Evolutionary conservation across 1,140 invertebrate genomes (phyloP).

Genomic region (Dendrolimus punctatus): DNA sequence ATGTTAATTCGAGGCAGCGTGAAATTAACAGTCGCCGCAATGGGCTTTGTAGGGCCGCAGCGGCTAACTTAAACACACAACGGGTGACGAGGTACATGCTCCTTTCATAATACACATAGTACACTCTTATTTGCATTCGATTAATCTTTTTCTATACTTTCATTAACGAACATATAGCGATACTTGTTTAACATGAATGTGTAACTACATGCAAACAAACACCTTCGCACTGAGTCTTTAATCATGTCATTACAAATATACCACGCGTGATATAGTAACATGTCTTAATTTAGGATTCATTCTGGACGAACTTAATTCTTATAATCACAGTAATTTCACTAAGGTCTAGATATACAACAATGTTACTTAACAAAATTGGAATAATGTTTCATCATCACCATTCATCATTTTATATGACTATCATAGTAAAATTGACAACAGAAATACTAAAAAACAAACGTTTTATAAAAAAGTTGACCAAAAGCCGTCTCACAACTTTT

Average conservation of each 20-base stretch:
- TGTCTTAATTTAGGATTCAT: constrained; percentile 8
- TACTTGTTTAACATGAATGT: constrained; percentile 53
- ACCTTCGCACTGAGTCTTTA: constrained; percentile 17
- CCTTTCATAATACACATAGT: constrained; percentile 38
- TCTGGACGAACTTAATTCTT: constrained; percentile 1
- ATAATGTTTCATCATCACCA: too few species aligned
- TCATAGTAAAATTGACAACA: too few species aligned
- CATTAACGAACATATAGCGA: constrained; percentile 40
- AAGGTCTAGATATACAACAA: too few species aligned
- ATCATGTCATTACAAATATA: constrained; percentile 22
- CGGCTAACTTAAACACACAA: constrained; percentile 68
- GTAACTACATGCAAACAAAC: constrained; percentile 10
- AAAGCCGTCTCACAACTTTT: too few species aligned
- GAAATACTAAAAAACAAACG: too few species aligned
- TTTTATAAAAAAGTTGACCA: too few species aligned
- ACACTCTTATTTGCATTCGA: constrained; percentile 65
- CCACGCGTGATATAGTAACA: constrained; percentile 9
- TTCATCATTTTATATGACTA: too few species aligned
- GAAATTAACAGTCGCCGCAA: constrained; percentile 68
- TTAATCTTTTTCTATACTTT: constrained; percentile 54
- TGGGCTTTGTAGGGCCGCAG: constrained; percentile 64
- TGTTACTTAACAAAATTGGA: too few species aligned
- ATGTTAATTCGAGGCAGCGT: constrained; percentile 72
- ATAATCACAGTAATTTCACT: too few species aligned
- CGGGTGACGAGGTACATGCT: constrained; percentile 56